phyloP scores from a whole-genome alignment of 2,888 invertebrate species.

The Megalurothrips usitatus region DNA sequence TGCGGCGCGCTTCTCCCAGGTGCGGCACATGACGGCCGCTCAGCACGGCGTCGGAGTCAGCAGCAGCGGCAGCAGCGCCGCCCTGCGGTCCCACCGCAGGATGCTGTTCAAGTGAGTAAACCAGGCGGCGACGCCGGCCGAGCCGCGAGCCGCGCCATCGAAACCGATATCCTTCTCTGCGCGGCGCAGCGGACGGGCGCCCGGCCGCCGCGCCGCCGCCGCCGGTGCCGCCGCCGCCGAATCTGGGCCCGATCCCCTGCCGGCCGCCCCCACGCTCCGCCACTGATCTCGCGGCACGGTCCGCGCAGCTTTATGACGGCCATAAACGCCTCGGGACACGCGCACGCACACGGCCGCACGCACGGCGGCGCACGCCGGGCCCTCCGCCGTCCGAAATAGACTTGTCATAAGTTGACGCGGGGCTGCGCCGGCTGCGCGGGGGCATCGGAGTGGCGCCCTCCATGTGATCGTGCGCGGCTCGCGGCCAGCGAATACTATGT shows the following conservation, averaged over 20 bases:
- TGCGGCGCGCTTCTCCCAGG: not conserved
- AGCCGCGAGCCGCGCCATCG: not conserved
- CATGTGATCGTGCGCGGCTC: not conserved
- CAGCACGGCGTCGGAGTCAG: not conserved
- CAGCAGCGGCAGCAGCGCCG: not conserved
- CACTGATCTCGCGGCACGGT: not conserved
- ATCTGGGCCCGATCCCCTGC: not conserved
- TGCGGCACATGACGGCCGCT: conserved; percentile 5
- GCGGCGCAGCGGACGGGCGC: not conserved
- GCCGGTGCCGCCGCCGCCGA: not conserved
- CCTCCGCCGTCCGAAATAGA: not conserved
- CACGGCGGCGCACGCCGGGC: not conserved
- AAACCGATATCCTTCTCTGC: not conserved
- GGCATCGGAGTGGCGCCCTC: not conserved
- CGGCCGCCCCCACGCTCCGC: not conserved
- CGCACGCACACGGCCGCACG: not conserved
- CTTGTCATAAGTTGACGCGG: not conserved
- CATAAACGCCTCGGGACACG: not conserved
- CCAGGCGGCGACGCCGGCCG: not conserved
- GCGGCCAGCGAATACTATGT: not conserved
- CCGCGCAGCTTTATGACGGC: not conserved
- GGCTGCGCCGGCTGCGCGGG: not conserved
- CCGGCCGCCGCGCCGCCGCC: not conserved
- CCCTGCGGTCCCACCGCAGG: not conserved
- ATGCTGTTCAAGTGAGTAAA: conserved; percentile 1